Evolutionary conservation across 2,888 invertebrate species (phyloP), one percentile per base, ranked within the genome.

Genomic region (Zaprionus bogoriensis): DNA sequence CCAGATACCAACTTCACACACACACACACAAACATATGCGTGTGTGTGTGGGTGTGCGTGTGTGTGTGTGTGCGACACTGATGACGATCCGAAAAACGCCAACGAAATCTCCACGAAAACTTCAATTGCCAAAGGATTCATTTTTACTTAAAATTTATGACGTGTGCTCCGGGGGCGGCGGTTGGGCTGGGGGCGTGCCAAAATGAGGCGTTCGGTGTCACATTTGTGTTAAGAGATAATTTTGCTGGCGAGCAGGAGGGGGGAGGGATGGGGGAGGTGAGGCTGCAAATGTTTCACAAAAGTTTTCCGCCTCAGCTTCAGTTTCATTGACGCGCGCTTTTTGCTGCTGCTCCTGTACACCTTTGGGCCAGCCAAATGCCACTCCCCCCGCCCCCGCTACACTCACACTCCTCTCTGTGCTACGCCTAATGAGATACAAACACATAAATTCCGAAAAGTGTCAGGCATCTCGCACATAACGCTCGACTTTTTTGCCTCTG

Each of bases 371-470:
- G 14, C n/a, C n/a, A n/a, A n/a, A n/a, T n/a, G n/a, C 52, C 20
- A 4, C 39, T 4, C 22, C 17, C 27, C 17, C 12, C 2, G 6
- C 30, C 25, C 42, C 42, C 7, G 4, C 38, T 17, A 10, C 17
- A n/a, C n/a, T n/a, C n/a, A n/a, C n/a, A 10, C 19, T 5, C 19
- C 22, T 19, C 39, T 4, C n/a, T 12, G 47, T 65, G 66, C 60
- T 63, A 75, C 79, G 78, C 84, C 79, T 89, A 89, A 89, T 89
- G 89, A 89, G 89, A 89, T 87, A 89, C 87, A 89, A 89, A 88
- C 88, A 89, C 89, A 89, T 89, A 89, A 89, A 89, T 89, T 89
- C 75, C 85, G 74, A 85, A 88, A 89, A 88, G 88, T 89, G 89
- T 89, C 89, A 89, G 82, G 84, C 84, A 80, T 85, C n/a, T n/a